These are phyloP conservation scores for Antheraea yamamai DNA, from an alignment of 2,888 invertebrate genomes.

Conservation along the genomic window DNA sequence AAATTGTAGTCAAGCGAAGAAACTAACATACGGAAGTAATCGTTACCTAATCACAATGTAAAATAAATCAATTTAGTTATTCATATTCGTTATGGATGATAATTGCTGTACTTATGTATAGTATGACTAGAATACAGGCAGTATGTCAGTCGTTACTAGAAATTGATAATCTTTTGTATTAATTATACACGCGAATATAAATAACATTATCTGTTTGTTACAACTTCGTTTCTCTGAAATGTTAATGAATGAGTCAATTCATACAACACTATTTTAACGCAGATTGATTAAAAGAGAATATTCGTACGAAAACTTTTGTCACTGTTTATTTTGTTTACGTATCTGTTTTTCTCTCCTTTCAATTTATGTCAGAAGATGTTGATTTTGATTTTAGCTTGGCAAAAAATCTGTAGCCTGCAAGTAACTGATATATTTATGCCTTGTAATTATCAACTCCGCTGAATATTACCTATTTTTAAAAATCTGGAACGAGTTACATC, in stretches of 20 bases:
- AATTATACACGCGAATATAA: not conserved
- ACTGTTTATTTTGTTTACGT: slow-evolving; percentile 32
- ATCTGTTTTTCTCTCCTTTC: slow-evolving; percentile 30
- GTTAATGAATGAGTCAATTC: not conserved
- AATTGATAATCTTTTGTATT: not conserved
- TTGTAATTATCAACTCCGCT: slow-evolving; percentile 44
- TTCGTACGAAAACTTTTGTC: slow-evolving; percentile 30
- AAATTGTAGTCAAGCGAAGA: not conserved
- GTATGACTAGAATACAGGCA: not conserved
- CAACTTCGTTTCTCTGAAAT: not conserved
- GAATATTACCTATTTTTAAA: slow-evolving; percentile 53
- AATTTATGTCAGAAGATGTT: slow-evolving; percentile 35
- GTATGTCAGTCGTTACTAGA: not conserved
- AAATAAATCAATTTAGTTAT: not conserved
- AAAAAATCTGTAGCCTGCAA: slow-evolving; percentile 29
- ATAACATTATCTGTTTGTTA: not conserved
- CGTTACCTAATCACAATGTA: not conserved
- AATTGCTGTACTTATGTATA: not conserved
- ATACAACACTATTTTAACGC: not conserved
- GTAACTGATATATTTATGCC: slow-evolving; percentile 37
- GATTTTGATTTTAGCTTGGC: slow-evolving; percentile 37
- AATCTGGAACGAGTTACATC: slow-evolving; percentile 59
- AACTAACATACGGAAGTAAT: not conserved
- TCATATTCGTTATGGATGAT: not conserved
- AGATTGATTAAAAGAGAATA: slow-evolving; percentile 21